phyloP scores from a whole-genome alignment of 1,140 invertebrate genomes.

The Onthophagus taurus region DNA sequence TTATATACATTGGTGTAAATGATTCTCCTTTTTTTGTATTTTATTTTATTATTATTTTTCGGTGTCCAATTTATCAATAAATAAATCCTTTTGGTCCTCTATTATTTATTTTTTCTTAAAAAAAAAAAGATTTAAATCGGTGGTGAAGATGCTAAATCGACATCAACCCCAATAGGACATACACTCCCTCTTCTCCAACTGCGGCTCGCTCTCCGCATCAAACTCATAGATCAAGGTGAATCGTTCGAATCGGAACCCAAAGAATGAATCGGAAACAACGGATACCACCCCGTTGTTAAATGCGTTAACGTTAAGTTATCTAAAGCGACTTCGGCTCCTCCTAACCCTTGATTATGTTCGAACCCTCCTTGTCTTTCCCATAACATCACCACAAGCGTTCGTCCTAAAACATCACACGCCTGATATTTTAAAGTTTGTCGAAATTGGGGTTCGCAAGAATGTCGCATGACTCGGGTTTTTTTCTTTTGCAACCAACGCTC shows the following conservation, averaged over 20 bases:
- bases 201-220: constrained; percentile 8
- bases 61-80: constrained; percentile 5
- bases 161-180: not conserved
- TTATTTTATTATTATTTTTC: not conserved
- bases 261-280: constrained; percentile 71
- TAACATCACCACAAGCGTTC: constrained; percentile 77
- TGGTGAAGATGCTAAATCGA: not conserved
- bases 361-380: constrained; percentile 81
- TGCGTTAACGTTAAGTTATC: constrained; percentile 68
- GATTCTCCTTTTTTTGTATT: too few species aligned
- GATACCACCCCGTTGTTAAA: constrained; percentile 79
- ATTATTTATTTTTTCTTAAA: not conserved
- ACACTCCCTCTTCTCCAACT: not conserved
- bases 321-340: constrained; percentile 74
- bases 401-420: constrained; percentile 74
- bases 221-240: constrained; percentile 49
- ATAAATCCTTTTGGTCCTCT: constrained; percentile 8
- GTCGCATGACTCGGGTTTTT: constrained; percentile 70
- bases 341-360: constrained; percentile 79
- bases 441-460: constrained; percentile 72
- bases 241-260: constrained; percentile 59
- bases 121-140: not conserved
- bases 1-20: too few species aligned
- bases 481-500: constrained; percentile 81
- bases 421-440: constrained; percentile 81